Base-by-base conservation (phyloP, 2,113 vertebrate species). In the Motacilla alba region DNA sequence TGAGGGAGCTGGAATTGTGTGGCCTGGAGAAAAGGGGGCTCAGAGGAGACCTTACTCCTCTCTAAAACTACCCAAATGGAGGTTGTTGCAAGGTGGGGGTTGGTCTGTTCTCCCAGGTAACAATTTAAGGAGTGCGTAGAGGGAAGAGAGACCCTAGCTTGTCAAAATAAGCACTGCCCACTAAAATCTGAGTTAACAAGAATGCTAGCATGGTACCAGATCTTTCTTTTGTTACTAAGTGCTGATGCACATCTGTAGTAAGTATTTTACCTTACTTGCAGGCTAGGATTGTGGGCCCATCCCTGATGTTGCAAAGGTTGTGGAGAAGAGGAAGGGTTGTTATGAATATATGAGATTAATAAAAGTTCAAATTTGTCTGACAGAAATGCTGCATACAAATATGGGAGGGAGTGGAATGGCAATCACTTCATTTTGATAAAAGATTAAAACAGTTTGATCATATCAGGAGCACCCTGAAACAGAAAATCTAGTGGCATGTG, bases 341-440 rank as follows among this genome's bases (percentile, higher is more conserved):
- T 77, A 23, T 8, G 39, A 84, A n/a, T 89, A 56, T 47, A n/a
- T 50, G 23, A 85, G 52, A 21, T 68, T 30, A 18, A 30, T 75
- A 83, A 7, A 47, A 53, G 12, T 89, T 55, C 33, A 75, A 2
- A 72, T 90, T 50, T 87, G 3, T 93, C 26, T 89, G 70, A 47
- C 60, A 85, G 95, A 86, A 72, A 39, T 79, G 24, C 28, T 69
- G 50, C 58, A 60, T 37, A 27, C 15, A 60, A 27, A 13, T 64
- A 5, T 41, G 22, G 62, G 41, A 46, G 19, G 44, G 26, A 8
- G 10, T 76, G 79, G 77, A 67, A 78, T 77, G 63, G 22, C 9
- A 62, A 55, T 90, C 30, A 28, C 33, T 92, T 95, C 24, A 47
- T 92, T 96, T 76, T 96, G 88, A 89, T 85, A 91, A 66, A 86